phyloP scores from a whole-genome alignment of 2,113 vertebrate species.

The Thalassarche chlororhynchos region DNA sequence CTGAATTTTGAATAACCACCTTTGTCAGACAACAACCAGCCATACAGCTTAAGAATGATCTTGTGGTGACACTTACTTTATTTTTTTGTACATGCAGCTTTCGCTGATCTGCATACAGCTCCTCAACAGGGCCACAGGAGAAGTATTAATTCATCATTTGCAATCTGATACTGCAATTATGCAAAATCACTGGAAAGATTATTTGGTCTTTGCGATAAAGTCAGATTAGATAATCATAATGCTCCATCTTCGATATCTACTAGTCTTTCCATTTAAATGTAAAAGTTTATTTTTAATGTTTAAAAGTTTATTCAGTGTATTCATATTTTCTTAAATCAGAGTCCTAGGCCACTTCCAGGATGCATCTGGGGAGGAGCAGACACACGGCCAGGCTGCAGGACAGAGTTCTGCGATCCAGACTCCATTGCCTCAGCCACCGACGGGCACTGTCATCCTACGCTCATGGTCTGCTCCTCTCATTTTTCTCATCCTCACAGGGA shows the following conservation, averaged over 20 bases:
- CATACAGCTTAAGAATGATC: neutral
- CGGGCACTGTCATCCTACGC: rapidly evolving
- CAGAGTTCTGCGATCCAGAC: rapidly evolving
- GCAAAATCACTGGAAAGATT: neutral
- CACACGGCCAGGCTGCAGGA: neutral
- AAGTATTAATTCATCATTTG: neutral
- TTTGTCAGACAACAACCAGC: neutral
- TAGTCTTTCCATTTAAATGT: neutral
- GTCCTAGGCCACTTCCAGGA: neutral
- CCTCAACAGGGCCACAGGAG: neutral
- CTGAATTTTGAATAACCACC: neutral
- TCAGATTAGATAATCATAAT: neutral
- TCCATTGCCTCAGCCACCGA: neutral
- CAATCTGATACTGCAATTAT: neutral
- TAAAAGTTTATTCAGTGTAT: neutral
- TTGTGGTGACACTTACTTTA: neutral
- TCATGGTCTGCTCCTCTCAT: neutral
- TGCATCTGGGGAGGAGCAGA: neutral
- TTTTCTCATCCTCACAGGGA: neutral
- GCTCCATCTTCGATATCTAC: neutral
- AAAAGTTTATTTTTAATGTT: neutral
- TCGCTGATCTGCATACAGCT: neutral
- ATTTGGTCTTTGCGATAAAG: neutral
- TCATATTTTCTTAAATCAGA: neutral
- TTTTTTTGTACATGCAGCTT: neutral